phyloP scores from a whole-genome alignment of 2,888 invertebrate genomes.

The Nebria salina region DNA sequence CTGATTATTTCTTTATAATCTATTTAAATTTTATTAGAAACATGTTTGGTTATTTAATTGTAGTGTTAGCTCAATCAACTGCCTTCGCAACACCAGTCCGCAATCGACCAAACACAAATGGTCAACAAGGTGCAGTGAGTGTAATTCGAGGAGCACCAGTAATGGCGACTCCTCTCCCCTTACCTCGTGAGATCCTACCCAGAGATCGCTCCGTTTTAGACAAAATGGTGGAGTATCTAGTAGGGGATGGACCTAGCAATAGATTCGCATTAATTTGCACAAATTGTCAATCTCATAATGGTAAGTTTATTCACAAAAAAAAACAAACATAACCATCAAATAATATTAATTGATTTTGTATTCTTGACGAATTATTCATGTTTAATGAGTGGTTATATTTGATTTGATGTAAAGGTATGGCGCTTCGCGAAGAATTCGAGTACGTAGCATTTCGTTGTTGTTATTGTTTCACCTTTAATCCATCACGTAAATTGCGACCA shows the following conservation, averaged over 20 bases:
- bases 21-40: background rate
- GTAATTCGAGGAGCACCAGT: conserved; percentile 10
- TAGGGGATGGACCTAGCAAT: conserved; percentile 95
- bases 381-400: background rate
- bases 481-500: conserved; percentile 87
- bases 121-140: background rate
- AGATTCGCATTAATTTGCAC: conserved; percentile 95
- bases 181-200: conserved; percentile 78
- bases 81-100: background rate
- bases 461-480: conserved; percentile 88
- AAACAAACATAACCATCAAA: too few relatives aligned
- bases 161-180: conserved; percentile 60
- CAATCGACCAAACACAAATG: background rate
- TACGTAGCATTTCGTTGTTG: conserved; percentile 88
- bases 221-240: conserved; percentile 90
- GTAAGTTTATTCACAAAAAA: conserved; percentile 62
- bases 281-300: conserved; percentile 92
- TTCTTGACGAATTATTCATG: too few relatives aligned
- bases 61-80: background rate
- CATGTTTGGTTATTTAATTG: background rate
- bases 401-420: conserved; percentile 69
- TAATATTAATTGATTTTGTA: too few relatives aligned
- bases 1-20: too few relatives aligned
- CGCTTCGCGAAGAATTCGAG: conserved; percentile 76
- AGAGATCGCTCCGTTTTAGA: conserved; percentile 83